Evolutionary conservation across 2,113 vertebrate species (phyloP).

Genomic region (Dasyurus viverrinus): DNA sequence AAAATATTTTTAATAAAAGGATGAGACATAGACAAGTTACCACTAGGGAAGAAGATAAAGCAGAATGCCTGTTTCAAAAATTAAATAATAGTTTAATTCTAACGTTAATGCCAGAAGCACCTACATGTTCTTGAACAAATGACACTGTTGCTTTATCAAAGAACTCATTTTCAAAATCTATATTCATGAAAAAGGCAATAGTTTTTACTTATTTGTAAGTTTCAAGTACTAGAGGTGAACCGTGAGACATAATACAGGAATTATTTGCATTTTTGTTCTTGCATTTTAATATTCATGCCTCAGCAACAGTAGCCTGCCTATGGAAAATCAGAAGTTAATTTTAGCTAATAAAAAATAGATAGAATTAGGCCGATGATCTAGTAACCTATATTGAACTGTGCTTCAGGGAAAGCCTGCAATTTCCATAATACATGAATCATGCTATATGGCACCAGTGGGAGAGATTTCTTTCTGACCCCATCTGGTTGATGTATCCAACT

Average conservation of each 20-base stretch:
- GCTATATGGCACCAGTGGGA: neutral
- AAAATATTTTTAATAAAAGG: neutral
- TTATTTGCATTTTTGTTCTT: conserved; percentile 25
- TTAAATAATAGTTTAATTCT: neutral
- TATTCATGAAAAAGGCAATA: neutral
- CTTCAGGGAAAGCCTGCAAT: conserved; percentile 15
- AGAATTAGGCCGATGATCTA: neutral
- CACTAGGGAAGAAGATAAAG: neutral
- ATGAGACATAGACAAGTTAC: neutral
- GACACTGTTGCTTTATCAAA: neutral
- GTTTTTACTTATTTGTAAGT: neutral
- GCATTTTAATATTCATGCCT: neutral
- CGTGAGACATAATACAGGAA: neutral
- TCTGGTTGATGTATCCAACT: neutral
- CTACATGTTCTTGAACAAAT: neutral
- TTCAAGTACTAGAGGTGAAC: neutral
- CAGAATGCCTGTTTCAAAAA: neutral
- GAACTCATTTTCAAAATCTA: neutral
- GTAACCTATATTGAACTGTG: neutral
- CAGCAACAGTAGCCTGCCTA: neutral
- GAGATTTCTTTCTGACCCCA: neutral
- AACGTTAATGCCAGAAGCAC: neutral
- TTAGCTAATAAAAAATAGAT: neutral
- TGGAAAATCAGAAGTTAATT: conserved; percentile 1
- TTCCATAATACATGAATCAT: conserved; percentile 10